Percentiles rank a stretch among this genome's conserved stretches.
These are phyloP conservation scores for Oxystoma pomonae DNA, from an alignment of 2,888 invertebrate genomes.

Conservation along the genomic window DNA sequence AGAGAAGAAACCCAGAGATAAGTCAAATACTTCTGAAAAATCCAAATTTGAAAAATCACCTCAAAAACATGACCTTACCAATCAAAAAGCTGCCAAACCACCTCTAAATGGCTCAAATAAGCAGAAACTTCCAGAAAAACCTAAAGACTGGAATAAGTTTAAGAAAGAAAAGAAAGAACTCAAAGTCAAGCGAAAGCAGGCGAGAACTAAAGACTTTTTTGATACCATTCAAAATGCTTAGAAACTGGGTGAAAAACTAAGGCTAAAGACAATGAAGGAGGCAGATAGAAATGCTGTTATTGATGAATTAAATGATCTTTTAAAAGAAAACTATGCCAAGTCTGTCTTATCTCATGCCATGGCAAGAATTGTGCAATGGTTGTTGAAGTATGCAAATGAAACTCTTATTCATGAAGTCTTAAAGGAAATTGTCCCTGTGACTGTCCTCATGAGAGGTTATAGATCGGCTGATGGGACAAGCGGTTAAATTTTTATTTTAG, in stretches of 20 bases:
- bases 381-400: conserved; percentile 68
- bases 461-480: too few species aligned
- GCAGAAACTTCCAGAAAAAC: conserved; percentile 23
- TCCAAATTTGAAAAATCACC: conserved; percentile 22
- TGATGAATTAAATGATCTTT: conserved; percentile 58
- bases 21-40: not conserved
- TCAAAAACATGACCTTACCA: conserved; percentile 21
- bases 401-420: conserved; percentile 65
- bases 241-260: conserved; percentile 56
- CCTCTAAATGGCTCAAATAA: conserved; percentile 18
- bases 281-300: conserved; percentile 55
- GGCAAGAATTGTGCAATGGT: conserved; percentile 83
- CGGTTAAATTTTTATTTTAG: too few species aligned
- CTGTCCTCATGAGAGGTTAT: too few species aligned
- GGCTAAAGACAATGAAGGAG: conserved; percentile 50
- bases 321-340: conserved; percentile 60
- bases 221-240: conserved; percentile 54
- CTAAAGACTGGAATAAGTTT: conserved; percentile 68
- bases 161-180: conserved; percentile 73
- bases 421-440: too few species aligned
- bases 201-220: conserved; percentile 48
- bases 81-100: conserved; percentile 23
- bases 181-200: conserved; percentile 60
- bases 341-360: conserved; percentile 82
- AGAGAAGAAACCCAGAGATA: not conserved